Evolutionary conservation across 2,113 vertebrate species (phyloP).

Genomic region (Panthera uncia): DNA sequence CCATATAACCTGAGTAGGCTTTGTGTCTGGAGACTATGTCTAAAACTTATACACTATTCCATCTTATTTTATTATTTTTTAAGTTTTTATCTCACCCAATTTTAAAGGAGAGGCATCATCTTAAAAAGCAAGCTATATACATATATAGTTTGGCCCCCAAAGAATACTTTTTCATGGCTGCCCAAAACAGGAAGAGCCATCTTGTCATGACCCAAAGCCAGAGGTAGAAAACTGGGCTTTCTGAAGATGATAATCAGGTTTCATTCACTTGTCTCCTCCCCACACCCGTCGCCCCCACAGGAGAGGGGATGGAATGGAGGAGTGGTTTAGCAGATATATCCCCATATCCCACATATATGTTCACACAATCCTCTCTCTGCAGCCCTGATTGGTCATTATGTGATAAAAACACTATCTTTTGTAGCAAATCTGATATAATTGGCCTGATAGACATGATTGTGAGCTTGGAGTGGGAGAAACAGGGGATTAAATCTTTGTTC

Average conservation of each 20-base stretch:
- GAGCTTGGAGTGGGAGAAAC: background rate
- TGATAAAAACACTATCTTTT: background rate
- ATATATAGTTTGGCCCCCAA: background rate
- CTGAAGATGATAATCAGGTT: background rate
- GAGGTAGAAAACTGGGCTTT: background rate
- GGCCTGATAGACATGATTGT: background rate
- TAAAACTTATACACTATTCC: background rate
- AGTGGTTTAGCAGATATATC: no score
- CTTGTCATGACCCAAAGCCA: background rate
- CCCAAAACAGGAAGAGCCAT: background rate
- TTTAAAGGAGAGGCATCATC: background rate
- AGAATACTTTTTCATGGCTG: background rate
- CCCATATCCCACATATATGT: background rate
- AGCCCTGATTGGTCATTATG: background rate
- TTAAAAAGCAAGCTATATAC: background rate
- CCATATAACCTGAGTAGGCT: background rate
- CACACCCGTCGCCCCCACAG: rapidly evolving
- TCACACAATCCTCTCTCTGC: background rate
- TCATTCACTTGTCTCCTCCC: background rate
- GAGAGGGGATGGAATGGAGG: rapidly evolving
- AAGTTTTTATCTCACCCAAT: background rate
- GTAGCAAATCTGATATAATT: background rate
- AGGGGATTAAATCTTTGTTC: background rate
- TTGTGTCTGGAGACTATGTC: background rate
- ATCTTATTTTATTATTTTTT: background rate